Conservation (phyloP, 2,888 invertebrate genomes). For the Erannis defoliaria region DNA sequence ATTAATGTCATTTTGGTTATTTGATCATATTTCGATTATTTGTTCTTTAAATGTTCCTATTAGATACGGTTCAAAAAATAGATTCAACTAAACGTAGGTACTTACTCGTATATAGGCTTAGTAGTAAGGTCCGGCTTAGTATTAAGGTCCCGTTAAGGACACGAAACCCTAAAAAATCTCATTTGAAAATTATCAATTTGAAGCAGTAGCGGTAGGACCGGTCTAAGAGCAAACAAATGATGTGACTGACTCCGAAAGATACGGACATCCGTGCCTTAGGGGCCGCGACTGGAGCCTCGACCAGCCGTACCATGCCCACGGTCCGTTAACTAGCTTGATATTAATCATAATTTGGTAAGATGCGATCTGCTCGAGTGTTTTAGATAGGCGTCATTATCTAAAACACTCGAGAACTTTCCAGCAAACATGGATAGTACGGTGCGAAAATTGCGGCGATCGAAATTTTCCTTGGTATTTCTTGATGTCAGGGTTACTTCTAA, state of each 20-base stretch:
- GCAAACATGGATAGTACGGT: slow-evolving; percentile 57
- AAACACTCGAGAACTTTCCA: slow-evolving; percentile 56
- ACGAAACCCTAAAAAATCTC: slow-evolving; percentile 51
- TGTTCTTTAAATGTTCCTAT: too few relatives aligned
- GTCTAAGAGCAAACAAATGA: slow-evolving; percentile 67
- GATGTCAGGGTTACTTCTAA: too few relatives aligned
- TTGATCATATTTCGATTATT: too few relatives aligned
- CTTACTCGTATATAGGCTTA: too few relatives aligned
- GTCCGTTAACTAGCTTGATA: slow-evolving; percentile 75
- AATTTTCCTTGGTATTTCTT: slow-evolving; percentile 13
- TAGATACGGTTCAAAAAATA: too few relatives aligned
- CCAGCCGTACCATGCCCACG: slow-evolving; percentile 23
- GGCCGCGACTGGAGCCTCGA: slow-evolving; percentile 23
- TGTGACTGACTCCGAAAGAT: slow-evolving; percentile 53
- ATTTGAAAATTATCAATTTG: slow-evolving; percentile 76
- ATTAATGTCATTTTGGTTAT: too few relatives aligned
- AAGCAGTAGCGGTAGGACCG: slow-evolving; percentile 67
- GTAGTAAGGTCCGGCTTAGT: too few relatives aligned
- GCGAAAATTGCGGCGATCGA: slow-evolving; percentile 57
- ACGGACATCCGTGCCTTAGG: slow-evolving; percentile 64
- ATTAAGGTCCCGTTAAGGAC: too few relatives aligned
- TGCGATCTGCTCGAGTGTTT: slow-evolving; percentile 79
- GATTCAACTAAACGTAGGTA: too few relatives aligned
- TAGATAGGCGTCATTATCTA: slow-evolving; percentile 78
- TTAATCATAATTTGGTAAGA: slow-evolving; percentile 83